Evolutionary conservation across 1,140 invertebrate species (phyloP), one percentile per base, ranked within the genome.

Genomic region (Hesperophylax magnus): DNA sequence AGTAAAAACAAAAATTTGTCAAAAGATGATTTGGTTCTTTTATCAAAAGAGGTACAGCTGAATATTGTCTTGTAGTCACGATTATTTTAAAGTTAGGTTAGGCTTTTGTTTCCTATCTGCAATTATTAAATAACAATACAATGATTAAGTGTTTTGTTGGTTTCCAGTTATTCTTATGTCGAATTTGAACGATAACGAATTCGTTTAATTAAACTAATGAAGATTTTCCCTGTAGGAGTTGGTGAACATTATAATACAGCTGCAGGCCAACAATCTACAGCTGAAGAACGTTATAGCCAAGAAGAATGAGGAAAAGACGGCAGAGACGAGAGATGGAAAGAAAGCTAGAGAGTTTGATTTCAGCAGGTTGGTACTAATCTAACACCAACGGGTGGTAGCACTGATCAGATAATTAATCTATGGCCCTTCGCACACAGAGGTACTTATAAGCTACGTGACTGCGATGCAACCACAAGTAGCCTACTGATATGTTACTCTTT

Each of bases 261-360:
- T 94, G 54, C 88, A 93, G 87, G 92, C 92, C 9, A 92, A 93
- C 84, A 94, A 93, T 85, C 82, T 87, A 47, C 93, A 94, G 85
- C 85, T 94, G 6, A 93, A 91, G 87, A 92, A 92, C 85, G 90
- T 93, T 27, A 89, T 94, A 22, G 88, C 87, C 72, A 92, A 92
- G 85, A 86, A 86, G 31, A 84, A 85, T 14, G 83, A 82, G 76
- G 84, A 34, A 86, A 86, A 81, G 84, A 58, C 67, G 81, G 85
- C 67, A 84, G 83, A 77, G 79, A 84, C 72, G 82, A 85, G 72
- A 39, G 84, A 86, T 85, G 54, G 39, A 47, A 80, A 78, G 76
- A 78, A 72, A 58, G 54, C 53, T 9, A 91, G 86, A 83, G 84
- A 87, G 27, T 93, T 93, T 86, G 90, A 94, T 87, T 94, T 93